Evolutionary conservation across 2,113 vertebrate genomes (phyloP), one percentile per base, ranked within the genome.

Genomic region (Paedocypris sp.): DNA sequence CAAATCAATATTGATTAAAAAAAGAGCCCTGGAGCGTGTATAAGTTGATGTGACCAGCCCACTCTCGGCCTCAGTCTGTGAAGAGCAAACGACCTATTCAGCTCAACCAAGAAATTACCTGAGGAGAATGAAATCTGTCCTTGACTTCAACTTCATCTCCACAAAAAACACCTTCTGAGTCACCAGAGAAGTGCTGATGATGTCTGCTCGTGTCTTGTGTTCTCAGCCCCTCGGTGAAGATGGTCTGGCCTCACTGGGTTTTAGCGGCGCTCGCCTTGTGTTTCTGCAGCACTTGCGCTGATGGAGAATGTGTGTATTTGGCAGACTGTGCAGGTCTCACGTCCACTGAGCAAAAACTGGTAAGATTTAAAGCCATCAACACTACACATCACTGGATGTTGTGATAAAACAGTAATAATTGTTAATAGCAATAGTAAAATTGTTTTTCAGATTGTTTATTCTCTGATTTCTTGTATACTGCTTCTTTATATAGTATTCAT

Each of bases 251-350:
- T 0, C 67, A 70, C 16, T 80, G 84, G 82, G 51, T 85, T 59
- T 16, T 75, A 12, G 51, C 82, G 12, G 75, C 77, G 26, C 32
- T 75, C 50, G 62, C 88, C 62, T 74, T 88, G 20, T 79, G 68
- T 1, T 54, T 66, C 56, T 84, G 81, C 28, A 50, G 69, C 13
- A 75, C 80, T 0, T 33, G 65, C 7, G 80, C 75, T 5, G 71
- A 68, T 0, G 70, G 75, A 1, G 73, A 67, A 16, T 92, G 90
- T 66, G 75, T 71, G 81, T 80, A 87, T 8, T 76, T 67, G 52
- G 47, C 69, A 23, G 57, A 69, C 20, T 94, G 90, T 74, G 75
- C 68, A 26, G 77, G 87, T 23, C 73, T 89, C 36, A 73, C 51
- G 69, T 79, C 74, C 2, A 78, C 80, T 35, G 76, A 64, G 0